Conservation (phyloP, 2,888 invertebrate genomes). For the Catocala nupta region DNA sequence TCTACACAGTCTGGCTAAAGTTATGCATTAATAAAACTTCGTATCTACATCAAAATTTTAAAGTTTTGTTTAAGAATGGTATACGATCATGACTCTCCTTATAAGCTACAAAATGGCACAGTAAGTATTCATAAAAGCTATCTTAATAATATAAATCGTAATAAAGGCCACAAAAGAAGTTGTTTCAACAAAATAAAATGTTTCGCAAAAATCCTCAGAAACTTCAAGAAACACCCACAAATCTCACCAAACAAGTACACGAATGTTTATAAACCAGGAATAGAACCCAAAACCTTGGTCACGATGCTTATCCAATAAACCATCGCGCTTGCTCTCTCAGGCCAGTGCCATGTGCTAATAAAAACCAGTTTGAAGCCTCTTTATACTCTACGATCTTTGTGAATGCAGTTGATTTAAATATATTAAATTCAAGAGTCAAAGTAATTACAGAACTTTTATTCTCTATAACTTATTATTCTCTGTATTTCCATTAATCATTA, state of each 20-base stretch:
- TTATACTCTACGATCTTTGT: constrained; percentile 54
- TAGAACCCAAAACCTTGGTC: constrained; percentile 72
- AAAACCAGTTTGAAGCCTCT: constrained; percentile 63
- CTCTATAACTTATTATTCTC: no score
- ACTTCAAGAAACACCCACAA: constrained; percentile 25
- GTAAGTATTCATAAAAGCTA: no score
- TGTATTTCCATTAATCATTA: no score
- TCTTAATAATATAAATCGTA: background rate
- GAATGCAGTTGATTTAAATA: no score
- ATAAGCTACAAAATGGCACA: no score
- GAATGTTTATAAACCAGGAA: constrained; percentile 62
- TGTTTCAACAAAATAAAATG: background rate
- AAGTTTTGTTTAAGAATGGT: no score
- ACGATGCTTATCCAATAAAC: constrained; percentile 77
- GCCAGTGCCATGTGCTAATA: constrained; percentile 71
- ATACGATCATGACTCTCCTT: no score
- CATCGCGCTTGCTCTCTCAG: constrained; percentile 66
- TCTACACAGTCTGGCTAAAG: no score
- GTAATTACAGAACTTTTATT: no score
- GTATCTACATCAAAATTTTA: no score
- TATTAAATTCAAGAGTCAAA: no score
- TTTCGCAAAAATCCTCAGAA: constrained; percentile 1
- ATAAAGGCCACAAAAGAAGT: background rate
- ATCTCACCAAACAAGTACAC: constrained; percentile 45
- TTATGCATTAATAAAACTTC: no score